phyloP scores from a whole-genome alignment of 1,140 invertebrate species.

The Drepana arcuata region DNA sequence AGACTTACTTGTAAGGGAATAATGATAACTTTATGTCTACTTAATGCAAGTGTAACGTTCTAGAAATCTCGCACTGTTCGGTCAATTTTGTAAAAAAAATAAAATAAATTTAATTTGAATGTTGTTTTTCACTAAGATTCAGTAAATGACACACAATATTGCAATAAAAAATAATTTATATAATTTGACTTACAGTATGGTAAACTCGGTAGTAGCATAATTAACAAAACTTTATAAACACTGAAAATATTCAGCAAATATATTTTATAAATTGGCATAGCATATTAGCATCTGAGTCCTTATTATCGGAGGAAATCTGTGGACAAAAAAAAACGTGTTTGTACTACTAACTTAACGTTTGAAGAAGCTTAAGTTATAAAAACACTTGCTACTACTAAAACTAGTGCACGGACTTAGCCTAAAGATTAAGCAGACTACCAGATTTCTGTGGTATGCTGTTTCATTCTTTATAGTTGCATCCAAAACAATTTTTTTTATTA shows the following conservation, averaged over 20 bases:
- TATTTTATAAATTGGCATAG: constrained; percentile 62
- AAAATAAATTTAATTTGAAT: constrained; percentile 68
- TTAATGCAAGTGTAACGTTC: constrained; percentile 72
- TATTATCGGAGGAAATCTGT: constrained; percentile 36
- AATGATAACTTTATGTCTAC: constrained; percentile 70
- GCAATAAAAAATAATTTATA: constrained; percentile 70
- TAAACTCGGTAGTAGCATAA: constrained; percentile 67
- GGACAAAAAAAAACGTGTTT: constrained; percentile 15
- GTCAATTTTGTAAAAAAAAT: constrained; percentile 72
- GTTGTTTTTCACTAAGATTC: constrained; percentile 23
- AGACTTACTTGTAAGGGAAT: constrained; percentile 68
- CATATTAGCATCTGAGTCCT: constrained; percentile 59
- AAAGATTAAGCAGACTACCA: no score
- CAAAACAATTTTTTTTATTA: no score
- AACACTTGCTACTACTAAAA: no score
- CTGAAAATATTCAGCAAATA: constrained; percentile 69
- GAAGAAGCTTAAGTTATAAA: no score
- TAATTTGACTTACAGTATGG: constrained; percentile 65
- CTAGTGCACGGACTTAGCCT: no score
- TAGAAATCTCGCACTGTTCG: constrained; percentile 72
- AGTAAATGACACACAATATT: constrained; percentile 24
- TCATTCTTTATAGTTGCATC: no score
- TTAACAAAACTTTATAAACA: constrained; percentile 67
- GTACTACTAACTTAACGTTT: no score
- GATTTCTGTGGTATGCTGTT: no score